A percentile compares a stretch with the other conserved stretches of the same genome.
phyloP scores from a whole-genome alignment of 2,113 vertebrate species.

The Rhipidura dahli region DNA sequence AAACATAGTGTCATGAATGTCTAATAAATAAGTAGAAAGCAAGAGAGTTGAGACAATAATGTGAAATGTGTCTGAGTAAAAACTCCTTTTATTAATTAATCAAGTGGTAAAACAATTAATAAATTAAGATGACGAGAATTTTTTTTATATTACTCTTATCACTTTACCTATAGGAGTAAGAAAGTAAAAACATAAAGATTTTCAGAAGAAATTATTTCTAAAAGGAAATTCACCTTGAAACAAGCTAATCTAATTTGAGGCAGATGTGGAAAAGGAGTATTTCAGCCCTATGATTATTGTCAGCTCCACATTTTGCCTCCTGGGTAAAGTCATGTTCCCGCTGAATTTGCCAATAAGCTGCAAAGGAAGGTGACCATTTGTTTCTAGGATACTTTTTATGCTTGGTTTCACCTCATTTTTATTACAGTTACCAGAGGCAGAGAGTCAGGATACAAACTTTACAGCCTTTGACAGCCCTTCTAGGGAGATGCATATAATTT shows the following conservation, averaged over 20 bases:
- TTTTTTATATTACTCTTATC: background rate
- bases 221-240: background rate
- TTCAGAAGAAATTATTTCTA: background rate
- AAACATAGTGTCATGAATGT: background rate
- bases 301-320: background rate
- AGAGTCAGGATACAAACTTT: background rate
- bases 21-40: background rate
- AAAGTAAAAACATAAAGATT: background rate
- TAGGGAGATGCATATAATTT: background rate
- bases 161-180: background rate
- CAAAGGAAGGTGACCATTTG: background rate
- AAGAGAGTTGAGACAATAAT: background rate
- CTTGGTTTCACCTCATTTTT: background rate
- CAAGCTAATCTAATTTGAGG: background rate
- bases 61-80: background rate
- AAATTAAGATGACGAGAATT: background rate
- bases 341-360: background rate
- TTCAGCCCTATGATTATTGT: background rate
- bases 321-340: background rate
- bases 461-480: background rate
- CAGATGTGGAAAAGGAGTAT: background rate
- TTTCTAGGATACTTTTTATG: background rate
- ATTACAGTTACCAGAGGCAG: background rate
- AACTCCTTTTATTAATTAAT: background rate
- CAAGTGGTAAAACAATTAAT: background rate